Conservation (phyloP, 2,113 vertebrate genomes). For the Pterocles gutturalis region DNA sequence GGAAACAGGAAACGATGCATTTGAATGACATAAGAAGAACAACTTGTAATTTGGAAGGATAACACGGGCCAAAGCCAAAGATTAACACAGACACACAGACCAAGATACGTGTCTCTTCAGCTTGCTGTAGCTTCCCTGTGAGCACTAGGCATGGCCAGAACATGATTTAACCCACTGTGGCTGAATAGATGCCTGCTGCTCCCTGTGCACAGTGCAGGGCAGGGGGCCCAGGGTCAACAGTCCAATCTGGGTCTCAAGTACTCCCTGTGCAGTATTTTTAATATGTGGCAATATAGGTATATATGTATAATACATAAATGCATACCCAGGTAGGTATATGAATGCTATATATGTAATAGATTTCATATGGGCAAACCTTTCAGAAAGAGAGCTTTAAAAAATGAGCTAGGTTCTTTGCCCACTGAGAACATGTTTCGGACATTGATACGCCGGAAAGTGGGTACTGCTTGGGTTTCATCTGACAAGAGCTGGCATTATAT, state of each 20-base stretch:
- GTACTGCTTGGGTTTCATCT: not conserved
- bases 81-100: not conserved
- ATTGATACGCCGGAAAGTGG: not conserved
- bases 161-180: not conserved
- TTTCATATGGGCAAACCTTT: not conserved
- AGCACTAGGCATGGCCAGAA: not conserved
- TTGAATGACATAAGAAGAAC: not conserved
- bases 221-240: no score
- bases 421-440: rapidly evolving
- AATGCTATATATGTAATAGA: not conserved
- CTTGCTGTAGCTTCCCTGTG: not conserved
- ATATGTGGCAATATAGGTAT: not conserved
- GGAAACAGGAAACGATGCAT: not conserved
- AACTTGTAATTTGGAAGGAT: not conserved
- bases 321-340: not conserved
- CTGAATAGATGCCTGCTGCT: not conserved
- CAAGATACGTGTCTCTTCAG: not conserved
- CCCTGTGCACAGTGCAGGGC: no score
- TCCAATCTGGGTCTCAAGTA: not conserved
- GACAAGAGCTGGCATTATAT: not conserved
- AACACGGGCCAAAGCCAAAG: not conserved
- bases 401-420: not conserved
- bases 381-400: not conserved
- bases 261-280: not conserved
- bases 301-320: not conserved